A percentile compares a stretch with the other conserved stretches of the same genome.
phyloP scores from a whole-genome alignment of 2,797 vertebrate species.

The Gadopsis marmoratus region DNA sequence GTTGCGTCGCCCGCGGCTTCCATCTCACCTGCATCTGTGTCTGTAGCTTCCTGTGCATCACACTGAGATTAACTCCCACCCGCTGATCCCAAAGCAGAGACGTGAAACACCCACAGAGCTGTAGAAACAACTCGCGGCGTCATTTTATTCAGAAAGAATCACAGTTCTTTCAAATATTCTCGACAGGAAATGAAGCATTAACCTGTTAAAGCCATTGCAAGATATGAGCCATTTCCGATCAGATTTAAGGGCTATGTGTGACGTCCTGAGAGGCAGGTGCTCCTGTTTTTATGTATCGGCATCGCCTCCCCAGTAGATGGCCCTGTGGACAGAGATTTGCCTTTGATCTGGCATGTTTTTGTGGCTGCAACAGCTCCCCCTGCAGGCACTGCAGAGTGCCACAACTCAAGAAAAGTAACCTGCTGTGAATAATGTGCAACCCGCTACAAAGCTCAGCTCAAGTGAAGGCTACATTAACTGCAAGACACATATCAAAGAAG shows the following conservation, averaged over 20 bases:
- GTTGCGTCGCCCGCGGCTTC: not conserved
- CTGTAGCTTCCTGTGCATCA: constrained; percentile 58
- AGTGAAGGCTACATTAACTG: not conserved
- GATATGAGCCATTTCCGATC: constrained; percentile 52
- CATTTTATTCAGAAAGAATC: constrained; percentile 9
- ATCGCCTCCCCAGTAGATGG: constrained; percentile 39
- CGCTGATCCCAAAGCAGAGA: constrained; percentile 51
- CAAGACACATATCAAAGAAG: not conserved
- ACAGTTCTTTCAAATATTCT: constrained; percentile 5
- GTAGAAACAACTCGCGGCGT: constrained; percentile 6
- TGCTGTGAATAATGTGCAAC: constrained; percentile 1
- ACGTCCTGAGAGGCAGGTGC: constrained; percentile 43
- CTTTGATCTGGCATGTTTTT: constrained; percentile 11
- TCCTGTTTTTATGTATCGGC: constrained; percentile 42
- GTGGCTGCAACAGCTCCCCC: constrained; percentile 43
- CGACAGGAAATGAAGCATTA: constrained; percentile 29
- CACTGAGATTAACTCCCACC: constrained; percentile 47
- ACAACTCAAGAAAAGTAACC: not conserved
- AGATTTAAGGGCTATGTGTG: constrained; percentile 72
- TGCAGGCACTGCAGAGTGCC: constrained; percentile 35
- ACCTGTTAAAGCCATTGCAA: constrained; percentile 53
- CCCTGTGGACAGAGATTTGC: constrained; percentile 26
- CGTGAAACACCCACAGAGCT: constrained; percentile 29
- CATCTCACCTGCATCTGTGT: constrained; percentile 62
- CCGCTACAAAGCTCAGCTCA: not conserved